phyloP scores from a whole-genome alignment of 2,113 vertebrate genomes.

The Rhinopomastus cyanomelas region DNA sequence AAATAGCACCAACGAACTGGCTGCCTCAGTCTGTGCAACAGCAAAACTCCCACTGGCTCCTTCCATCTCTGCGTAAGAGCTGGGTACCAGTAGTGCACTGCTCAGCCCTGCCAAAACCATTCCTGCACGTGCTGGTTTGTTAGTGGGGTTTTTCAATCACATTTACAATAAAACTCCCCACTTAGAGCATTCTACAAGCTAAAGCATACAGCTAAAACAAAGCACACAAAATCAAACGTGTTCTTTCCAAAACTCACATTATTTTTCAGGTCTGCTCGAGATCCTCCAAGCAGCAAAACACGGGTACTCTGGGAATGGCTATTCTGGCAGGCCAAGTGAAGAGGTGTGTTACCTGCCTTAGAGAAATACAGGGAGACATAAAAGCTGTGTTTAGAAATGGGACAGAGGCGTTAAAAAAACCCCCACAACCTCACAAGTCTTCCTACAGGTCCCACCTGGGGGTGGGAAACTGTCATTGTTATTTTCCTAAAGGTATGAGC shows the following conservation, averaged over 20 bases:
- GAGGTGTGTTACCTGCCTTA: conserved; percentile 93
- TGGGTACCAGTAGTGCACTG: not conserved
- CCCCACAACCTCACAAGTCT: not conserved
- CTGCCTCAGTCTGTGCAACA: not conserved
- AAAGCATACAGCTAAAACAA: not conserved
- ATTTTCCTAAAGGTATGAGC: not conserved
- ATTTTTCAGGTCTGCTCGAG: conserved; percentile 91
- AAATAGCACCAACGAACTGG: not conserved
- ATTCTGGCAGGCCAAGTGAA: conserved; percentile 96
- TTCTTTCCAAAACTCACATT: conserved; percentile 78
- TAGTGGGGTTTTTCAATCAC: not conserved
- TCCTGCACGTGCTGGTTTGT: not conserved
- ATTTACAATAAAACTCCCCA: not conserved
- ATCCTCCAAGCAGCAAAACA: conserved; percentile 89
- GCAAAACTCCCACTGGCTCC: not conserved
- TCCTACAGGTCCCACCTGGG: not conserved
- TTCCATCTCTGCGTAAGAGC: not conserved
- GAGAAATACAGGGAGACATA: conserved; percentile 56
- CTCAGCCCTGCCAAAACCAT: not conserved
- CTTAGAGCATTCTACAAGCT: not conserved
- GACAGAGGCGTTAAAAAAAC: not conserved
- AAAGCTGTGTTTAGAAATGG: conserved; percentile 22
- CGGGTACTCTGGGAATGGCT: conserved; percentile 90
- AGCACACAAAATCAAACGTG: not conserved
- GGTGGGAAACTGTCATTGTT: not conserved